Base-by-base conservation (phyloP, 2,888 invertebrate species). In the Machimus rusticus region DNA sequence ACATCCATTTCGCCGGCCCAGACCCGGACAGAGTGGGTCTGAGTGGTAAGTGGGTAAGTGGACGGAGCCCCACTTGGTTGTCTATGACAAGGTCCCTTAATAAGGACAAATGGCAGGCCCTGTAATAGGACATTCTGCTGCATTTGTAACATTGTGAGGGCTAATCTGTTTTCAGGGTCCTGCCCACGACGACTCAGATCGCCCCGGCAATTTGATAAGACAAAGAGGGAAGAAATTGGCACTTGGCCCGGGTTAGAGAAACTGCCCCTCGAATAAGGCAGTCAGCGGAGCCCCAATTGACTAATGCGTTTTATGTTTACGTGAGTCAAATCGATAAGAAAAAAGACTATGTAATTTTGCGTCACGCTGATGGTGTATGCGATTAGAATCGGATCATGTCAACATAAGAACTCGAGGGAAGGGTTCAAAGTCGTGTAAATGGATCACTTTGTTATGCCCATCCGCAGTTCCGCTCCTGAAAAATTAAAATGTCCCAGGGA, bases 401-500 rank as follows among this genome's bases (percentile, higher is more conserved):
- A 57, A 66, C 82, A 82, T 66, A 37, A 31, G n/a, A 12, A 51
- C 37, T 16, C 31, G 31, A 76, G 34, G 76, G 23, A 78, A 78
- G 28, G 78, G 46, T 39, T 81, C 19, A 37, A 46, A 46, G 8
- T 77, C 51, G 46, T 55, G 81, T n/a, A 34, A 81, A 81, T 81
- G 57, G 57, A 82, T 19, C 82, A 37, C 19, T 82, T 82, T 57
- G 51, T 82, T 57, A 55, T 82, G 82, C 34, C 66, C 57, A 34
- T 34, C 57, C 57, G 37, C 37, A 57, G 14, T 16, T 46, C 57
- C 57, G 57, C 57, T 82, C 37, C 57, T 82, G 82, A 82, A 82
- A 74, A 88, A 88, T 86, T 88, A 86, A 87, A 88, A 85, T 43
- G 86, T 76, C 37, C 86, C 77, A 23, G 55, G 57, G 87, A 87